phyloP scores from a whole-genome alignment of 1,140 invertebrate species.

The Drosophila parvula region DNA sequence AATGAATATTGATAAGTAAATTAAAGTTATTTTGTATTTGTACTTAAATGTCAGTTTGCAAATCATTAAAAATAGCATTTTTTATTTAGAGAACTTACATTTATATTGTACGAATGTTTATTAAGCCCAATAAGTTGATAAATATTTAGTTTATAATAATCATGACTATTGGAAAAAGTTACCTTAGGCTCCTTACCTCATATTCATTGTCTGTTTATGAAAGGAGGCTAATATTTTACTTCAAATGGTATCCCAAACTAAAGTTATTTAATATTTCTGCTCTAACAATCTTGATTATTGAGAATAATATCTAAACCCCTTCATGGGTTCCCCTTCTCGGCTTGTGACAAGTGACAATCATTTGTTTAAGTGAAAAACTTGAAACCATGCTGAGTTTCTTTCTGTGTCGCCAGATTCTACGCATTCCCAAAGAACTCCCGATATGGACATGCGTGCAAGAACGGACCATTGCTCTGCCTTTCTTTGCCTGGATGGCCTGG shows the following conservation, averaged over 20 bases:
- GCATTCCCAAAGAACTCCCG: constrained; percentile 46
- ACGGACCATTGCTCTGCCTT: constrained; percentile 40
- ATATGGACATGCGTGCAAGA: constrained; percentile 55
- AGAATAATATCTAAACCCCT: too few relatives aligned
- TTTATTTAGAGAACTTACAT: too few relatives aligned
- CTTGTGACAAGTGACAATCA: not conserved
- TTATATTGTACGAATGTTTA: too few relatives aligned
- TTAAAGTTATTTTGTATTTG: too few relatives aligned
- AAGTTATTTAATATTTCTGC: not conserved
- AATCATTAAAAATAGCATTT: too few relatives aligned
- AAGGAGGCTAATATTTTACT: not conserved
- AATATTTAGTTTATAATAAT: too few relatives aligned
- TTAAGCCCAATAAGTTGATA: too few relatives aligned
- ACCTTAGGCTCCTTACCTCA: too few relatives aligned
- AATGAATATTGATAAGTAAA: too few relatives aligned
- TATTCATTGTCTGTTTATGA: too few relatives aligned
- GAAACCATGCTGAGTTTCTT: not conserved
- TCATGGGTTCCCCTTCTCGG: not conserved
- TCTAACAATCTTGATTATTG: not conserved
- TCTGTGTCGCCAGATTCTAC: constrained; percentile 28
- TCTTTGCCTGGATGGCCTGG: constrained; percentile 28
- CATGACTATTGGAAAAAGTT: too few relatives aligned
- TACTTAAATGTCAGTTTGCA: too few relatives aligned
- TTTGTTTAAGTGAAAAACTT: not conserved
- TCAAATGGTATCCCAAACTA: not conserved